Conservation (phyloP, 2,113 vertebrate genomes). For the Dendropsophus ebraccatus region DNA sequence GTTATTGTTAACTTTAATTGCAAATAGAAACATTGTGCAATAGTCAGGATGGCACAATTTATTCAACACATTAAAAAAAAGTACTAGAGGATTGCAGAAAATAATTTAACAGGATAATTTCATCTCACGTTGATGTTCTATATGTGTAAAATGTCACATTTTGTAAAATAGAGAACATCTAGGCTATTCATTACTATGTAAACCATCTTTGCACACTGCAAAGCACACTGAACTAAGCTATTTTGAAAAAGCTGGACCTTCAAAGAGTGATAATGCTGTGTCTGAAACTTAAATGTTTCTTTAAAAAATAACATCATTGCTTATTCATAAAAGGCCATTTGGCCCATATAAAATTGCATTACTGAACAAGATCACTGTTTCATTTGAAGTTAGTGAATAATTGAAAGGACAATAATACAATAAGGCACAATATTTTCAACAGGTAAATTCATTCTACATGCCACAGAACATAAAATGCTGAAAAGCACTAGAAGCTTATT, state of each 20-base stretch:
- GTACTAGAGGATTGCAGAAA: not conserved
- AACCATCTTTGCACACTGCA: conserved; percentile 26
- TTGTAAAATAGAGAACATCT: conserved; percentile 6
- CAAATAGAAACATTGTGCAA: not conserved
- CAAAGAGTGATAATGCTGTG: conserved; percentile 23
- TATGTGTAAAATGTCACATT: conserved; percentile 21
- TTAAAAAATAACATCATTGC: conserved; percentile 9
- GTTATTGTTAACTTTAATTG: not conserved
- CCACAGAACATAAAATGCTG: not conserved
- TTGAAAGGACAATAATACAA: not conserved
- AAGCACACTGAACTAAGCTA: conserved; percentile 10
- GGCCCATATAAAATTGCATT: not conserved
- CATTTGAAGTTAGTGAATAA: conserved; percentile 16
- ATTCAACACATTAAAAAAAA: not conserved
- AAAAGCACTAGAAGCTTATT: not conserved
- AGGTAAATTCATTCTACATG: conserved; percentile 6
- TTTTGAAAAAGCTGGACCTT: conserved; percentile 10
- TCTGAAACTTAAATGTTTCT: conserved; percentile 18
- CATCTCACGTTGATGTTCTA: conserved; percentile 7
- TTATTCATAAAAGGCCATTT: conserved; percentile 22
- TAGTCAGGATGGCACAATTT: not conserved
- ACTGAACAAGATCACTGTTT: conserved; percentile 22
- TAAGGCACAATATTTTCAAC: not conserved
- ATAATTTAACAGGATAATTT: conserved; percentile 33
- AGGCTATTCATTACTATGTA: not conserved